Evolutionary conservation across 2,888 invertebrate genomes (phyloP).

Genomic region (Neria commutata): DNA sequence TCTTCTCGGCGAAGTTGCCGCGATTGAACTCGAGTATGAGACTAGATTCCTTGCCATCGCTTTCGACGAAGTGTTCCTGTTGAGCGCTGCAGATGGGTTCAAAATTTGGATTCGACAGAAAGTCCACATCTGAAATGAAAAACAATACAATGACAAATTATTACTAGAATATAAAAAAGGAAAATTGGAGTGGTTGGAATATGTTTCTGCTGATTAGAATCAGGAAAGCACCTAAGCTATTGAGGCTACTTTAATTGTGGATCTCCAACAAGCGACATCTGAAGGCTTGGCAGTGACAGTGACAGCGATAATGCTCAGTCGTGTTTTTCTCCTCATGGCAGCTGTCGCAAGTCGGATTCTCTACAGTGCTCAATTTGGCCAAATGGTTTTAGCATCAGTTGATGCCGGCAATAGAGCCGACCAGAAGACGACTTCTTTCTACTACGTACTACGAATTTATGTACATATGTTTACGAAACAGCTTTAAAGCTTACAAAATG

Average conservation of each 20-base stretch:
- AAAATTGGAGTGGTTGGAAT: not conserved
- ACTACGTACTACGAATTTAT: no score
- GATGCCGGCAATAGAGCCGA: not conserved
- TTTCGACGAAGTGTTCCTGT: constrained; percentile 57
- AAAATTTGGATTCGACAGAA: constrained; percentile 52
- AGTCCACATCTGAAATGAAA: constrained; percentile 47
- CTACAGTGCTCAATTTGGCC: no score
- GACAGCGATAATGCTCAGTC: not conserved
- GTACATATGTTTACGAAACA: no score
- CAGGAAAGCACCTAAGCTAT: not conserved
- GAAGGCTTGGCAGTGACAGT: not conserved
- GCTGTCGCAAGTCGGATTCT: no score
- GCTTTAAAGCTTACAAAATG: no score
- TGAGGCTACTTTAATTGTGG: not conserved
- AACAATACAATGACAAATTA: no score
- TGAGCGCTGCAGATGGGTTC: constrained; percentile 57
- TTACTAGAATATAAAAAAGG: not conserved
- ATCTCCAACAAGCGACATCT: not conserved
- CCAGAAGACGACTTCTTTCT: no score
- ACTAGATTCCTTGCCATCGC: constrained; percentile 60
- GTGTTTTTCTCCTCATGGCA: not conserved
- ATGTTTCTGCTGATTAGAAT: no score
- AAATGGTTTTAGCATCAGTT: no score
- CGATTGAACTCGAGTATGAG: constrained; percentile 59
- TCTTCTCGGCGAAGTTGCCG: constrained; percentile 39